Conservation (phyloP, 2,113 vertebrate species). For the Halcyon senegalensis region DNA sequence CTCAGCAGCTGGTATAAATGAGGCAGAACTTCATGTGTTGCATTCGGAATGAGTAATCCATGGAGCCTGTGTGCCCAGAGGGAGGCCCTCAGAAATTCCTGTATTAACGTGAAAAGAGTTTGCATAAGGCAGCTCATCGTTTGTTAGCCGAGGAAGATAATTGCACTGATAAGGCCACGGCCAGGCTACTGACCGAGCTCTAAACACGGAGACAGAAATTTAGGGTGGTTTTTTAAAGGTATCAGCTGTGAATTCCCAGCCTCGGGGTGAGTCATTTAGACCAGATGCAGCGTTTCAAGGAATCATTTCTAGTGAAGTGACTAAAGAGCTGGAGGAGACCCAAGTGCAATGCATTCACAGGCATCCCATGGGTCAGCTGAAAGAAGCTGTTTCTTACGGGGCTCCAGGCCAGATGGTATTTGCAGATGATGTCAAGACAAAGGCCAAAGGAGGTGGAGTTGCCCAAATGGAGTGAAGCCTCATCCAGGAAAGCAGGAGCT, state of each 20-base stretch:
- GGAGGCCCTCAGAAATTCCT: not conserved
- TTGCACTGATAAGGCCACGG: not conserved
- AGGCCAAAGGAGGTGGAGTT: not conserved
- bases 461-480: not conserved
- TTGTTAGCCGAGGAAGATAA: not conserved
- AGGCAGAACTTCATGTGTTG: not conserved
- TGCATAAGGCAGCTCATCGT: not conserved
- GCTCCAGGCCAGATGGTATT: not conserved
- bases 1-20: not conserved
- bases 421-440: not conserved
- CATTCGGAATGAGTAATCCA: not conserved
- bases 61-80: not conserved
- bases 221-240: not conserved
- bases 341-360: slow-evolving; percentile 1
- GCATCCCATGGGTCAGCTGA: slow-evolving; percentile 7
- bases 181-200: not conserved
- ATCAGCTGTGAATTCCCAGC: slow-evolving; percentile 50
- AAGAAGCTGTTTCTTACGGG: slow-evolving; percentile 7
- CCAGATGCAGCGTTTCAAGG: slow-evolving; percentile 34
- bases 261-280: not conserved
- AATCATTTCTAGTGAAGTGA: slow-evolving; percentile 21
- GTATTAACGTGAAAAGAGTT: not conserved
- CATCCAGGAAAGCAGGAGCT: not conserved
- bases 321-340: slow-evolving; percentile 28
- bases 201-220: not conserved